phyloP scores from a whole-genome alignment of 2,888 invertebrate species.

The Drosophila eohydei region DNA sequence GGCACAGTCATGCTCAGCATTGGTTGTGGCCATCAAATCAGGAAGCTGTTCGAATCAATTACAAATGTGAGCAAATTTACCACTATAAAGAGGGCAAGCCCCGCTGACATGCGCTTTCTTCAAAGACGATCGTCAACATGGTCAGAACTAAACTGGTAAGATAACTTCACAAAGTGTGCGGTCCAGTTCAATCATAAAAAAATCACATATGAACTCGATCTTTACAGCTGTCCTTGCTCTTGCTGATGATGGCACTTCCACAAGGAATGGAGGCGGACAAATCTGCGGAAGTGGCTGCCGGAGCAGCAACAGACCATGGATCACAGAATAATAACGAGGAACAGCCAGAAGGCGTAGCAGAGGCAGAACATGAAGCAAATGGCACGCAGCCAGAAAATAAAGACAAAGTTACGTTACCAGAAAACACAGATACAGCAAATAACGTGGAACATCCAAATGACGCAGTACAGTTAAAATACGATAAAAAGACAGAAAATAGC shows the following conservation, averaged over 20 bases:
- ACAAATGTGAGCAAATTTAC: neutral
- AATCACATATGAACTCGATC: neutral
- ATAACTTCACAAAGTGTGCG: too few species aligned
- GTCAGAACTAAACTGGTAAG: constrained; percentile 27
- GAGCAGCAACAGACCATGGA: too few species aligned
- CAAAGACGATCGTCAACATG: constrained; percentile 26
- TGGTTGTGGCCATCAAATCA: constrained; percentile 30
- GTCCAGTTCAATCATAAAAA: neutral
- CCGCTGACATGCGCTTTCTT: constrained; percentile 13
- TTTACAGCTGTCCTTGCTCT: constrained; percentile 20
- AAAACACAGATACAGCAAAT: too few species aligned
- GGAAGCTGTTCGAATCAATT: constrained; percentile 48
- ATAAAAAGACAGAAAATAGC: too few species aligned
- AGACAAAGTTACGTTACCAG: too few species aligned
- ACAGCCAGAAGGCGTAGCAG: neutral
- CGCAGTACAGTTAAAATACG: too few species aligned
- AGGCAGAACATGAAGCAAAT: too few species aligned
- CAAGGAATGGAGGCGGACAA: neutral
- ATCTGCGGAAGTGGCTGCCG: too few species aligned
- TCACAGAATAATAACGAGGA: too few species aligned
- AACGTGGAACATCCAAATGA: neutral
- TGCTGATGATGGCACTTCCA: neutral
- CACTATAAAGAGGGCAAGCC: constrained; percentile 52
- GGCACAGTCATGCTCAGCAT: constrained; percentile 15
- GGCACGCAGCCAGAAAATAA: too few species aligned